These are phyloP conservation scores for Trematomus loennbergii DNA, from an alignment of 2,113 vertebrate species.

Conservation along the genomic window DNA sequence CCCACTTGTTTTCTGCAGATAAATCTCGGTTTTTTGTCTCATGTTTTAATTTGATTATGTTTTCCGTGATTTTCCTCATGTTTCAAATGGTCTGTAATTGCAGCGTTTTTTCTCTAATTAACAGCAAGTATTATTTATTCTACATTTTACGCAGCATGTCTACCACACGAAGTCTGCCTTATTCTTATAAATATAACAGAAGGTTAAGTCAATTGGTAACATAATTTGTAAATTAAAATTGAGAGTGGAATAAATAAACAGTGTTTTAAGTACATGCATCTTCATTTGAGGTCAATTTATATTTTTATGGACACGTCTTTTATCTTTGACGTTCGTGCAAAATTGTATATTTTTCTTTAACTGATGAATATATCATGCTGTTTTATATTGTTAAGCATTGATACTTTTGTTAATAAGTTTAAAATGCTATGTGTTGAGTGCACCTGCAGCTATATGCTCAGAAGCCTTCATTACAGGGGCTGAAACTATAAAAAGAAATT, in stretches of 20 bases:
- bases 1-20: conserved; percentile 4
- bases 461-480: neutral
- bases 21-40: neutral
- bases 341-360: neutral
- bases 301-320: neutral
- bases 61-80: no score
- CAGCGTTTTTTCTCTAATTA: neutral
- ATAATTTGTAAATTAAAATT: neutral
- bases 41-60: neutral
- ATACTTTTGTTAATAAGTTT: neutral
- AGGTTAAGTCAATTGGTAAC: neutral
- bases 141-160: neutral
- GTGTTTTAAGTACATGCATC: neutral
- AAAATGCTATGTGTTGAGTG: neutral
- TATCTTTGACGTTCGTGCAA: neutral
- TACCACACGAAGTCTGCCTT: neutral
- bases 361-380: neutral
- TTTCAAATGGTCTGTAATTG: neutral
- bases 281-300: neutral
- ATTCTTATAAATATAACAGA: neutral
- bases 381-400: neutral
- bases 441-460: conserved; percentile 56
- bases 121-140: conserved; percentile 7
- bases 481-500: neutral
- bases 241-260: neutral